Percentiles rank a stretch among this genome's conserved stretches.
Evolutionary conservation across 2,113 vertebrate genomes (phyloP).

Genomic region (Ailurus styani): DNA sequence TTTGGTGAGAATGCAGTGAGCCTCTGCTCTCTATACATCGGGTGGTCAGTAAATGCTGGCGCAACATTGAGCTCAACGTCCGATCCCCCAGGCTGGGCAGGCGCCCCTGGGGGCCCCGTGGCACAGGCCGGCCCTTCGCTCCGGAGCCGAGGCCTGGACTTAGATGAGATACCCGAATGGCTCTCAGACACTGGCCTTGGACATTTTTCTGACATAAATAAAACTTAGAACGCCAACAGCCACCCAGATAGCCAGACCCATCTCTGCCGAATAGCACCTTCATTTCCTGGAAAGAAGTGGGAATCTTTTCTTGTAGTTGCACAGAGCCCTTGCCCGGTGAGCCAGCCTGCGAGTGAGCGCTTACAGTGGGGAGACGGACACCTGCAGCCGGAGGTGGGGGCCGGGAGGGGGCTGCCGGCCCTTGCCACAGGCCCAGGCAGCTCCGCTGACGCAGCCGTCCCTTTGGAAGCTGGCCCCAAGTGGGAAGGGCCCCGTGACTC

Average conservation of each 20-base stretch:
- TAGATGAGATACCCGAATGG: accelerated
- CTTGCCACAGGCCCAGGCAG: background rate
- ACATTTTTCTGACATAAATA: background rate
- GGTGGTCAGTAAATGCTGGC: too few relatives aligned
- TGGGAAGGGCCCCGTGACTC: background rate
- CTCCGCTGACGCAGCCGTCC: background rate
- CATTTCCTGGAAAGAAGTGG: background rate
- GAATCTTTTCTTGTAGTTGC: background rate
- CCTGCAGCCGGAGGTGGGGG: background rate
- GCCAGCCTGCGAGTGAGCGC: background rate
- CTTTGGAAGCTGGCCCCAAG: slow-evolving; percentile 30
- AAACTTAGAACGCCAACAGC: background rate
- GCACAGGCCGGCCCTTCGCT: background rate
- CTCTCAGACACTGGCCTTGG: background rate
- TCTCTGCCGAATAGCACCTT: background rate
- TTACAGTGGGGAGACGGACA: background rate
- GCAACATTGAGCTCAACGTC: too few relatives aligned
- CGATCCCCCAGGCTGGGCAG: background rate
- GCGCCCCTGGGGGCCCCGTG: accelerated
- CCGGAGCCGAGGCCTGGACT: accelerated
- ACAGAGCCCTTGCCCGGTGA: background rate
- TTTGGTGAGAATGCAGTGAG: background rate
- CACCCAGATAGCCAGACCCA: background rate
- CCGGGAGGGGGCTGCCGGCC: background rate
- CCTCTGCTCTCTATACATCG: background rate